phyloP scores from a whole-genome alignment of 2,888 invertebrate genomes.

The Neocrepidodera transversa region DNA sequence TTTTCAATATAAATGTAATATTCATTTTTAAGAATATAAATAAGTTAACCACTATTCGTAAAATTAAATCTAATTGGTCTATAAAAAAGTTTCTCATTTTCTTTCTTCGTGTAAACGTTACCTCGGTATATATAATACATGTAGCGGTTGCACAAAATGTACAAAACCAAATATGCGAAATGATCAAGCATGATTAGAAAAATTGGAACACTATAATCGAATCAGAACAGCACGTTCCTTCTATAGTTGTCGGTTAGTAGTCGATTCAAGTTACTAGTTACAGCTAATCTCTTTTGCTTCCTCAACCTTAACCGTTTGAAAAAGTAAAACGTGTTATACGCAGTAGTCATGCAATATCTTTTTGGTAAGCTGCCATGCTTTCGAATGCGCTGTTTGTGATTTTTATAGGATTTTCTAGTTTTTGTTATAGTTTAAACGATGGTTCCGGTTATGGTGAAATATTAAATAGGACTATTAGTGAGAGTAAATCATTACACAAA shows the following conservation, averaged over 20 bases:
- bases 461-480: neutral
- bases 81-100: too few species aligned
- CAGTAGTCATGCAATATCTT: slow-evolving; percentile 11
- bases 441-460: neutral
- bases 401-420: slow-evolving; percentile 1
- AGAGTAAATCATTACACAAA: too few species aligned
- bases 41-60: too few species aligned
- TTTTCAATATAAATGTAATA: too few species aligned
- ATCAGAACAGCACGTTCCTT: neutral
- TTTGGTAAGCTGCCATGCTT: slow-evolving; percentile 16
- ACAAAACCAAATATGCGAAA: too few species aligned
- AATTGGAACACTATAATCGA: neutral
- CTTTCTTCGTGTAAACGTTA: too few species aligned
- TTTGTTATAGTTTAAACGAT: slow-evolving; percentile 7
- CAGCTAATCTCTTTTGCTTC: neutral
- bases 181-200: neutral
- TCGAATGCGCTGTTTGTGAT: neutral
- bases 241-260: neutral
- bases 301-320: neutral
- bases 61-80: too few species aligned
- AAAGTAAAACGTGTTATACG: neutral
- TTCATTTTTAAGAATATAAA: too few species aligned
- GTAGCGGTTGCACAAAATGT: too few species aligned
- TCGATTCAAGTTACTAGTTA: neutral
- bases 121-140: too few species aligned